Evolutionary conservation across 2,797 vertebrate genomes (phyloP), one percentile per base, ranked within the genome.

Genomic region (Hirundo rustica): DNA sequence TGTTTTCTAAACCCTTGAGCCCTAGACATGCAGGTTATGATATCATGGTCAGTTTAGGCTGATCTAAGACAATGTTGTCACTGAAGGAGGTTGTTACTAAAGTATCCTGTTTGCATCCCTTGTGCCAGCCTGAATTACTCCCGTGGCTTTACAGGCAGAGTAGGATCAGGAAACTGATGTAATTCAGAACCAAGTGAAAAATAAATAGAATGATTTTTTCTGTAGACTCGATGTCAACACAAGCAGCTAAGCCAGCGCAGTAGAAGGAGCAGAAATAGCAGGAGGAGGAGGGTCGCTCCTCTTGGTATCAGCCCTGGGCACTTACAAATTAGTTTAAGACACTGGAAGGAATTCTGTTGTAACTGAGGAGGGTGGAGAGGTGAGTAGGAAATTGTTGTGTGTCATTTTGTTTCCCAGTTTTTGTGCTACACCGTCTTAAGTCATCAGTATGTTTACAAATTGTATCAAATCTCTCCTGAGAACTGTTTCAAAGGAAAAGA

Each of bases 81-180:
- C 74, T 78, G 77, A 62, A 82, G 62, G 15, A 38, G 62, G 10
- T 65, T 84, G 54, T 78, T 86, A 25, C 25, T 92, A 87, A 5
- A 15, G 45, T 85, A 61, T 96, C 81, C 87, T 94, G 65, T 96
- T 93, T 82, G 71, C 40, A 64, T 89, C 64, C 58, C 70, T 72
- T 67, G 34, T 94, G 77, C 88, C 78, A 88, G 68, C 42, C 53
- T 36, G 55, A 91, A 45, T 89, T 93, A 30, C 30, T 92, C 72
- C 48, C 4, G 5, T 85, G 72, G 34, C 85, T 93, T 1, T 77
- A 17, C 55, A 76, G 80, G 10, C 73, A 79, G 85, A 79, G 68
- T 57, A 71, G 68, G 36, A 57, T 85, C 78, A 83, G 91, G 92
- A 96, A 96, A 88, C 81, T 88, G 78, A 94, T 89, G 87, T 92